phyloP scores from a whole-genome alignment of 2,888 invertebrate genomes.

The Tridacna crocea region DNA sequence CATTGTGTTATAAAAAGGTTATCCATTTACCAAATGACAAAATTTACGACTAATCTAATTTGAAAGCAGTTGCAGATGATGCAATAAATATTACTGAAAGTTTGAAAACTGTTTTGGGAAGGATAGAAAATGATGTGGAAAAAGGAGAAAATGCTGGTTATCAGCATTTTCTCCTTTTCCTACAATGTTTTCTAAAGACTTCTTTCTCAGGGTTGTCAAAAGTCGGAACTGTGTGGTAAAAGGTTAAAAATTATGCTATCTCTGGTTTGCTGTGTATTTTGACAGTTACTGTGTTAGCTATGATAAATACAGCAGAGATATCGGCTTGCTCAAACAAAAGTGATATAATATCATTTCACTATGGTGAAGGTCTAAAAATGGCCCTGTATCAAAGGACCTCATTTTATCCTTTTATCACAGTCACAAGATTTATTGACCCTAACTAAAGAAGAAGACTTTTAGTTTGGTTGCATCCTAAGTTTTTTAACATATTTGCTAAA shows the following conservation, averaged over 20 bases:
- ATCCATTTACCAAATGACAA: neutral
- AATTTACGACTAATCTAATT: neutral
- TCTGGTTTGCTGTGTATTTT: too few relatives aligned
- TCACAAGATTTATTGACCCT: too few relatives aligned
- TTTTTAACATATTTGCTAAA: too few relatives aligned
- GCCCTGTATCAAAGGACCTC: too few relatives aligned
- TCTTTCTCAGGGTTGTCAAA: too few relatives aligned
- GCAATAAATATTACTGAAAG: neutral
- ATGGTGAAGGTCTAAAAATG: neutral
- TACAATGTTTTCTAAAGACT: neutral
- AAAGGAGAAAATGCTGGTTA: neutral
- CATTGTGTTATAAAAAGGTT: neutral
- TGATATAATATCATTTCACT: neutral
- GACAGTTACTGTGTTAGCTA: neutral
- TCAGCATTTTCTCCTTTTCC: constrained; percentile 3
- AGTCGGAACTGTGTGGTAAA: too few relatives aligned
- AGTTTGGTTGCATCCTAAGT: too few relatives aligned
- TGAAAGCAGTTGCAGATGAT: neutral
- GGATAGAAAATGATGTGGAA: neutral
- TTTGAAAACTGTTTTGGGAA: neutral
- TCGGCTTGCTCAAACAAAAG: neutral
- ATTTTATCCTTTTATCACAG: too few relatives aligned
- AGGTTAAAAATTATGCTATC: too few relatives aligned
- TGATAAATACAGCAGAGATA: neutral
- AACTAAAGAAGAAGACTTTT: too few relatives aligned